These are phyloP conservation scores for Drosophila siamana DNA, from an alignment of 2,888 invertebrate species.

Conservation along the genomic window DNA sequence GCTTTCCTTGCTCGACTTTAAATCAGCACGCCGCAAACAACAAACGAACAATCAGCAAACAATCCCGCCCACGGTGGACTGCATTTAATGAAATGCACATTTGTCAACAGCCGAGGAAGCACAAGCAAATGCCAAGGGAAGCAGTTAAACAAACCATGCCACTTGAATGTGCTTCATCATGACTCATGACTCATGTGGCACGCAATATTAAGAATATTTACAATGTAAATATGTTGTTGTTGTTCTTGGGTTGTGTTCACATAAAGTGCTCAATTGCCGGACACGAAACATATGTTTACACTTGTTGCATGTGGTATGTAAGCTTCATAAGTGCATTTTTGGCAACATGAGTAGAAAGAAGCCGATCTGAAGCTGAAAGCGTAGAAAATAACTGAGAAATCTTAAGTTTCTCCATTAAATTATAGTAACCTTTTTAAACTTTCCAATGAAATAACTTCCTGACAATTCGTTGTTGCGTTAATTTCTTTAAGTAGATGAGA, in stretches of 20 bases:
- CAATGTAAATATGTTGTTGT: background rate
- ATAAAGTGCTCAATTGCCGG: background rate
- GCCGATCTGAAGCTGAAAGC: background rate
- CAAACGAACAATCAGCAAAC: background rate
- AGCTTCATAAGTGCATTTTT: background rate
- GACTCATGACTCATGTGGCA: conserved; percentile 37
- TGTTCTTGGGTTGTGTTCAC: conserved; percentile 15
- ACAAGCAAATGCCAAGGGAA: conserved; percentile 25
- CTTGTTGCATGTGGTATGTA: background rate
- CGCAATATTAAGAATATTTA: conserved; percentile 20
- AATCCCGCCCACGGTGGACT: background rate
- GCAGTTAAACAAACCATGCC: conserved; percentile 57
- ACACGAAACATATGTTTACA: background rate
- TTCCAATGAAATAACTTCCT: too few species aligned
- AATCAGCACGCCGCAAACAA: conserved; percentile 8
- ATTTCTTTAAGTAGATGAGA: too few species aligned
- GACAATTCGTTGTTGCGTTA: too few species aligned
- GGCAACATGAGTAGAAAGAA: background rate
- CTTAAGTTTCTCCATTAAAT: too few species aligned
- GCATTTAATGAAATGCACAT: conserved; percentile 59
- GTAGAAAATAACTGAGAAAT: background rate
- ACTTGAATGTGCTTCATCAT: conserved; percentile 36
- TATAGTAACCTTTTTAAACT: too few species aligned
- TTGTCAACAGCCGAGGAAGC: conserved; percentile 40
- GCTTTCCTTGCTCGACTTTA: conserved; percentile 20